phyloP scores from a whole-genome alignment of 1,140 invertebrate species.

The Drosophila ironensis region DNA sequence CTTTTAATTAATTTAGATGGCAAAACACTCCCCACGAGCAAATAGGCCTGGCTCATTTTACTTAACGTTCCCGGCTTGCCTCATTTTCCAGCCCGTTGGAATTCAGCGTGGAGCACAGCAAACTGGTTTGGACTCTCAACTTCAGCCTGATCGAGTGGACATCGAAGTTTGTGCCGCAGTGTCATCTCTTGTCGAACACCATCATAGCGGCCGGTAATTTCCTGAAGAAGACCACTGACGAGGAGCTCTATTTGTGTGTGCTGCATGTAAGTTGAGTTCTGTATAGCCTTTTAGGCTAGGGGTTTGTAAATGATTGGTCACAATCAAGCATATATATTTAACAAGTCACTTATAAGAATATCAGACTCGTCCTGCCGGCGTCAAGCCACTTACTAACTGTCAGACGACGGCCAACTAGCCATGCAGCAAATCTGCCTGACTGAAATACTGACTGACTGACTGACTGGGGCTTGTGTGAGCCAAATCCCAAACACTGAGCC shows the following conservation, averaged over 20 bases:
- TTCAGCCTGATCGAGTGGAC: slow-evolving; percentile 83
- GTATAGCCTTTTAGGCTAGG: too few relatives aligned
- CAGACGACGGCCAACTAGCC: slow-evolving; percentile 23
- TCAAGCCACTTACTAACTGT: slow-evolving; percentile 44
- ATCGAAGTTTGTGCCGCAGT: slow-evolving; percentile 81
- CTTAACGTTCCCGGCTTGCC: slow-evolving; percentile 1
- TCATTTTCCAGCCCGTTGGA: slow-evolving; percentile 58
- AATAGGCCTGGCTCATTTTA: neutral
- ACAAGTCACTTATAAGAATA: slow-evolving; percentile 42
- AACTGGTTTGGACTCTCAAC: slow-evolving; percentile 75
- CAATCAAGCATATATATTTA: too few relatives aligned
- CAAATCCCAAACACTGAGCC: neutral
- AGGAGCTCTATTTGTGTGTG: slow-evolving; percentile 76
- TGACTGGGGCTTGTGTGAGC: too few relatives aligned
- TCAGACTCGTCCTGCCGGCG: slow-evolving; percentile 43
- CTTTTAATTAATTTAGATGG: slow-evolving; percentile 68
- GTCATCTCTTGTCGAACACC: slow-evolving; percentile 74
- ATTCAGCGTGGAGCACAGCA: slow-evolving; percentile 67
- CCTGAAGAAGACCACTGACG: slow-evolving; percentile 68
- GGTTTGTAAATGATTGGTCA: too few relatives aligned
- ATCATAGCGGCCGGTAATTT: slow-evolving; percentile 77
- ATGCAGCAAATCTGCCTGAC: slow-evolving; percentile 30
- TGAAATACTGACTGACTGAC: too few relatives aligned
- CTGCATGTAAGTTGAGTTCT: slow-evolving; percentile 74
- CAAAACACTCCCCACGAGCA: neutral